Base-by-base conservation (phyloP, 1,140 invertebrate genomes). In the Drosophila chauvacae region DNA sequence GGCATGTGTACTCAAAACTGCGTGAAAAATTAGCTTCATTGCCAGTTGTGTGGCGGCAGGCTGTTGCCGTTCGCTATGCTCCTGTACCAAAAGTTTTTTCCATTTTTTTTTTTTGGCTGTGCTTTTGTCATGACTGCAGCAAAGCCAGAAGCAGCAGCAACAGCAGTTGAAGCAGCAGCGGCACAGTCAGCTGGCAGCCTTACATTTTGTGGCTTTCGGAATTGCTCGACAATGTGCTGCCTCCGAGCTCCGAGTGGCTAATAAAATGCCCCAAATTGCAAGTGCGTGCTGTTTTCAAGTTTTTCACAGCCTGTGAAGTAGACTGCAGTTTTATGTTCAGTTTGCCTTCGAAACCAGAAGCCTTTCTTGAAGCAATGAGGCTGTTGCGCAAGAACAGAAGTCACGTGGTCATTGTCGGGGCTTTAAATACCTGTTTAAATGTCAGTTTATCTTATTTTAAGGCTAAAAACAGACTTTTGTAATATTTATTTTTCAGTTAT, bases 21-120 rank as follows among this genome's bases (percentile, higher is more conserved):
- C 81, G 81, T 85, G 82, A 86, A 85, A 85, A 85, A 85, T 85
- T 85, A 85, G 78, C 81, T 73, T 65, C 76, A 75, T 76, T 83
- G 81, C 76, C 69, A 55, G 69, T 66, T 66, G 30, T 48, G 64
- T 70, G 62, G 42, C 53, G 33, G 68, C 65, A 42, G 66, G 65
- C 53, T 59, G 51, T 41, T 75, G 51, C 72, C 59, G 23, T 18
- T 45, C 39, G 14, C 50, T 42, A 23, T 13, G 51, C 35, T 73
- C 59, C 44, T 57, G 47, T 55, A 39, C 56, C 51, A 16, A 76
- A 76, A 66, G 26, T 77, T 77, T 69, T 30, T 37, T n/a, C n/a
- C n/a, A n/a, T n/a, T n/a, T n/a, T n/a, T n/a, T 50, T 45, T 51
- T 72, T 72, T 73, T 44, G 62, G 45, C 42, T 77, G 53, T 45